Percentiles rank a stretch among this genome's conserved stretches.
Evolutionary conservation across 2,888 invertebrate species (phyloP).

Genomic region (Pinctada fucata): DNA sequence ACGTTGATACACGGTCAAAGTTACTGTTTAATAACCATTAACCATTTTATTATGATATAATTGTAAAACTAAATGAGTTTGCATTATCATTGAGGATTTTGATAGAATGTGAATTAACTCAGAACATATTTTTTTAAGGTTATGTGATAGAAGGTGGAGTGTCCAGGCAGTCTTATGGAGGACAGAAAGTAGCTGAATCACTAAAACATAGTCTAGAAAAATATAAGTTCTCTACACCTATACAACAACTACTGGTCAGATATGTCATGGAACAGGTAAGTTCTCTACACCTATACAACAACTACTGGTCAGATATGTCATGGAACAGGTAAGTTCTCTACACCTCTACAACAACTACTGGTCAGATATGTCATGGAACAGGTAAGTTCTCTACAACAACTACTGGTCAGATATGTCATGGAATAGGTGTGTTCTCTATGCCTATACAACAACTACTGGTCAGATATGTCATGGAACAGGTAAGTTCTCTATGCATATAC

Average conservation of each 20-base stretch:
- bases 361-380: conserved; percentile 79
- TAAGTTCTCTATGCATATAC: conserved; percentile 70
- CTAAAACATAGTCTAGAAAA: conserved; percentile 77
- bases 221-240: conserved; percentile 71
- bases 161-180: conserved; percentile 80
- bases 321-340: conserved; percentile 78
- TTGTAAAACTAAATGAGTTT: no score
- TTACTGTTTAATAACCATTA: no score
- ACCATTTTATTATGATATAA: no score
- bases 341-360: conserved; percentile 78
- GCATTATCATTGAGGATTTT: no score
- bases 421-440: no score
- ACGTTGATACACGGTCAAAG: no score
- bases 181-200: conserved; percentile 78
- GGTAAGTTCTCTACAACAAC: conserved; percentile 69
- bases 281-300: conserved; percentile 78
- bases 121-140: conserved; percentile 55
- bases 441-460: conserved; percentile 78
- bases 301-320: conserved; percentile 78
- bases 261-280: conserved; percentile 78
- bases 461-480: conserved; percentile 78
- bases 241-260: conserved; percentile 78
- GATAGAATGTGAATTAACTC: no score
- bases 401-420: conserved; percentile 64
- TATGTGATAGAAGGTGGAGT: conserved; percentile 78